phyloP scores from a whole-genome alignment of 2,888 invertebrate genomes.

The Erannis defoliaria region DNA sequence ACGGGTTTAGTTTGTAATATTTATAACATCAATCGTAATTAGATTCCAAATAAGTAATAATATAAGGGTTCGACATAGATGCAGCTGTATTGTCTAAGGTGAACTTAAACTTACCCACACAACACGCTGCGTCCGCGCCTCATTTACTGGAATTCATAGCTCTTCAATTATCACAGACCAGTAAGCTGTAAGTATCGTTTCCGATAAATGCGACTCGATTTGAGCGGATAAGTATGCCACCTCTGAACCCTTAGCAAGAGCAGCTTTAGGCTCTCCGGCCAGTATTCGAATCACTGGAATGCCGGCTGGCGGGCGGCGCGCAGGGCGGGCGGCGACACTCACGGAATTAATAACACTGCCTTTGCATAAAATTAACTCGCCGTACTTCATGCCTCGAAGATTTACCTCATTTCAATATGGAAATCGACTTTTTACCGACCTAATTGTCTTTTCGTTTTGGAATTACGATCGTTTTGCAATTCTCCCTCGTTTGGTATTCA shows the following conservation, averaged over 20 bases:
- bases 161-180: too few species aligned
- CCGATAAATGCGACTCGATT: too few species aligned
- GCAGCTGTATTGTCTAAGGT: too few species aligned
- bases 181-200: too few species aligned
- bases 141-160: too few species aligned
- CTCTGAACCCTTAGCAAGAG: neutral
- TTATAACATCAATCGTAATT: too few species aligned
- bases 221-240: too few species aligned
- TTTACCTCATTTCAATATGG: slow-evolving; percentile 46
- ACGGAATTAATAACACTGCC: slow-evolving; percentile 40
- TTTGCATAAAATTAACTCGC: slow-evolving; percentile 45
- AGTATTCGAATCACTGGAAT: slow-evolving; percentile 8
- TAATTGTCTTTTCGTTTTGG: slow-evolving; percentile 40
- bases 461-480: slow-evolving; percentile 33
- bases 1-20: too few species aligned
- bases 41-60: too few species aligned
- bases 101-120: too few species aligned
- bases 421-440: slow-evolving; percentile 42
- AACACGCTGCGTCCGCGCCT: too few species aligned
- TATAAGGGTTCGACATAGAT: too few species aligned
- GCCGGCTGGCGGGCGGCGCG: slow-evolving; percentile 3
- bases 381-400: slow-evolving; percentile 34
- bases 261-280: neutral
- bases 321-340: slow-evolving; percentile 27
- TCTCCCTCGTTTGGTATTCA: slow-evolving; percentile 29